phyloP scores from a whole-genome alignment of 2,888 invertebrate genomes.

The Hydrotaea diabolus region DNA sequence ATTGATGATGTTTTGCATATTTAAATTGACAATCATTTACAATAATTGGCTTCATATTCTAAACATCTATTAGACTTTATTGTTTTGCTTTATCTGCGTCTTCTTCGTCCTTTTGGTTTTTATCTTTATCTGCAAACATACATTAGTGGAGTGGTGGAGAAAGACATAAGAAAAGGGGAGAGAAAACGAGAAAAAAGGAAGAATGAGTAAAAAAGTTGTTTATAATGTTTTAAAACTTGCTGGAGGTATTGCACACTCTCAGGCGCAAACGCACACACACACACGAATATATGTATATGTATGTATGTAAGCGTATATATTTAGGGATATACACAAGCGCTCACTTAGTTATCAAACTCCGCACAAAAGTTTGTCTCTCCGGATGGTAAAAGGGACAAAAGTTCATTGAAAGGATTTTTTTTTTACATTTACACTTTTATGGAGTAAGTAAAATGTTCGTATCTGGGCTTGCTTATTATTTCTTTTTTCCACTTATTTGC shows the following conservation, averaged over 20 bases:
- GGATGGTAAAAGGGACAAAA: slow-evolving; percentile 7
- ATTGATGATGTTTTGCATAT: slow-evolving; percentile 60
- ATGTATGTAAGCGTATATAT: neutral
- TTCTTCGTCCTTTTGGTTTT: slow-evolving; percentile 8
- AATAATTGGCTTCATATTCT: slow-evolving; percentile 65
- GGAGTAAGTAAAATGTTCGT: slow-evolving; percentile 10
- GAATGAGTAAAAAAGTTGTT: neutral
- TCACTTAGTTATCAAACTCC: slow-evolving; percentile 11
- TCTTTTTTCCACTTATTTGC: neutral
- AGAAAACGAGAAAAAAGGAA: neutral
- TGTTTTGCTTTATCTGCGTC: slow-evolving; percentile 45
- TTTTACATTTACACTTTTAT: slow-evolving; percentile 33
- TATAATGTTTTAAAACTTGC: slow-evolving; percentile 4
- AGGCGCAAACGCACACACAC: neutral
- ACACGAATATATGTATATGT: neutral
- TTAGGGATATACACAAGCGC: neutral
- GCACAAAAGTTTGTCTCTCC: neutral
- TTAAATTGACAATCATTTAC: slow-evolving; percentile 65
- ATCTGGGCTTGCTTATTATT: neutral
- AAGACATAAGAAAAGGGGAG: too few species aligned
- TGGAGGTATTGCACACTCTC: neutral
- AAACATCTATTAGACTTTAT: slow-evolving; percentile 29
- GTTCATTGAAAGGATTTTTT: slow-evolving; percentile 40
- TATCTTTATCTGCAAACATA: slow-evolving; percentile 42
- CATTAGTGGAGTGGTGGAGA: slow-evolving; percentile 29